Evolutionary conservation across 2,797 vertebrate genomes (phyloP).

Genomic region (Esox lucius): DNA sequence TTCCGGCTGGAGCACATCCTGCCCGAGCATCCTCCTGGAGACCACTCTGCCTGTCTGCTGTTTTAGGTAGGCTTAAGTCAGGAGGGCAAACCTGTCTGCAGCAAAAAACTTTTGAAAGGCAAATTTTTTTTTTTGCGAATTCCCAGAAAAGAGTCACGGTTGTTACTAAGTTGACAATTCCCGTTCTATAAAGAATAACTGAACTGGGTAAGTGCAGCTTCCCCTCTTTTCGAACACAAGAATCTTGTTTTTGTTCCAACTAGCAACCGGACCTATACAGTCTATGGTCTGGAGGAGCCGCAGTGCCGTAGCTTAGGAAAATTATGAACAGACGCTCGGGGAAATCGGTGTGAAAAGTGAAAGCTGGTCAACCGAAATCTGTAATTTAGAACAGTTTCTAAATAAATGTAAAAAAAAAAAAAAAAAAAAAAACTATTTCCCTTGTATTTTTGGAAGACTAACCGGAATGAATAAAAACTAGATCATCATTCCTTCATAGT

Average conservation of each 20-base stretch:
- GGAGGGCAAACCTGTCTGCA: background rate
- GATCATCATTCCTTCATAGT: background rate
- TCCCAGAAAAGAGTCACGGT: background rate
- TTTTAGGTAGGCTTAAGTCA: constrained; percentile 18
- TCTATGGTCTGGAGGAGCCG: background rate
- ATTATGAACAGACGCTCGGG: background rate
- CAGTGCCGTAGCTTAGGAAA: constrained; percentile 23
- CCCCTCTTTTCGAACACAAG: background rate
- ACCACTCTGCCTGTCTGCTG: constrained; percentile 48
- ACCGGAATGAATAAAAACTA: background rate
- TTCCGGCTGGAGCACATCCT: constrained; percentile 98
- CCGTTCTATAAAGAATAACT: background rate
- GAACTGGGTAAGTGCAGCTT: background rate
- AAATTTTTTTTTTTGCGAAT: background rate
- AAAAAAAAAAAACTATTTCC: too few relatives aligned
- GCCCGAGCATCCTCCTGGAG: constrained; percentile 80
- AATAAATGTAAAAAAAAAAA: too few relatives aligned
- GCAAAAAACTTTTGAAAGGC: background rate
- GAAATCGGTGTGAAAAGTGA: background rate
- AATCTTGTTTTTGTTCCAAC: background rate
- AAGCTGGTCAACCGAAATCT: background rate
- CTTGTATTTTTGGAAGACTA: background rate
- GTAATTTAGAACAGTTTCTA: background rate
- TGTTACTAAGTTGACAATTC: background rate
- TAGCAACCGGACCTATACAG: background rate